Conservation (phyloP, 2,113 vertebrate genomes). For the Urocolius indicus region DNA sequence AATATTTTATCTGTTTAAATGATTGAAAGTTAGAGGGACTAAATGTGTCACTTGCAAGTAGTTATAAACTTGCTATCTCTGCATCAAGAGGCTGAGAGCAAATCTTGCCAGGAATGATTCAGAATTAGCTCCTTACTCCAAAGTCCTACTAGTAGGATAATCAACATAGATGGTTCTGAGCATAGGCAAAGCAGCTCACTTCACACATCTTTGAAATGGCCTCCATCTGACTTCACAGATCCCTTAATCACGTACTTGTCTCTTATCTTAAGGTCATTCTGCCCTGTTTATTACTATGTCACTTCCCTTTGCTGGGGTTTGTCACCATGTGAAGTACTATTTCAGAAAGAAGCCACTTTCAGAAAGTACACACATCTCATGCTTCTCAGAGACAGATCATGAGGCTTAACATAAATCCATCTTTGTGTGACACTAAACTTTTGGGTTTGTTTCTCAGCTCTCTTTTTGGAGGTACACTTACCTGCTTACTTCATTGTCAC, state of each 20-base stretch:
- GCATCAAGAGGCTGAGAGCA: neutral
- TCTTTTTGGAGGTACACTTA: neutral
- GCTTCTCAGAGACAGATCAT: neutral
- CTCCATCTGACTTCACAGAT: neutral
- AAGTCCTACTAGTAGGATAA: neutral
- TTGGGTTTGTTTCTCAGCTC: neutral
- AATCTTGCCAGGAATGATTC: neutral
- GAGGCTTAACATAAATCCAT: neutral
- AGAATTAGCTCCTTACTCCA: neutral
- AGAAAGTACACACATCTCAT: neutral
- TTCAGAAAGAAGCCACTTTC: neutral
- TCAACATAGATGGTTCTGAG: neutral
- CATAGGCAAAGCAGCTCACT: neutral
- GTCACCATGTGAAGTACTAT: neutral
- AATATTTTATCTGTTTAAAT: neutral
- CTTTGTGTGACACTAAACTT: neutral
- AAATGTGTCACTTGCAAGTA: neutral
- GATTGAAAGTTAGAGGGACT: neutral
- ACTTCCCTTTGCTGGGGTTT: neutral
- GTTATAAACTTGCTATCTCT: neutral
- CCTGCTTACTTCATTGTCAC: neutral
- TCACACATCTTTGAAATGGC: neutral
- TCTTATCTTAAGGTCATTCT: neutral
- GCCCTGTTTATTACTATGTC: neutral
- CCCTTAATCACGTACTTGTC: neutral